These are phyloP conservation scores for Drosophila nigricruria DNA, from an alignment of 2,888 invertebrate species.

Conservation along the genomic window DNA sequence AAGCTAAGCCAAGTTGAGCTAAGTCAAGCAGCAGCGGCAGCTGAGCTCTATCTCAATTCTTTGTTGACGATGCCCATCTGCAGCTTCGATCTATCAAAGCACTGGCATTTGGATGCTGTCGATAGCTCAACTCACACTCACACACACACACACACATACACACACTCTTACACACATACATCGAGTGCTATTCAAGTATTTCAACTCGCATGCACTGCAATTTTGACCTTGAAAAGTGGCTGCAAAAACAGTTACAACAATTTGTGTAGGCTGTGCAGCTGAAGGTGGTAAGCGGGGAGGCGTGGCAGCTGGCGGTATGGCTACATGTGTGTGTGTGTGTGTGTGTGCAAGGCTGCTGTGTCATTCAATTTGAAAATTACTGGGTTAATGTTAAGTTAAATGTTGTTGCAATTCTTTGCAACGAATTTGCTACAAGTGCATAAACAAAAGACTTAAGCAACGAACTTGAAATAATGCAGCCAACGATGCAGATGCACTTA, in stretches of 20 bases:
- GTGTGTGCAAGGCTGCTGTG: slow-evolving; percentile 61
- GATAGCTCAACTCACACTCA: slow-evolving; percentile 40
- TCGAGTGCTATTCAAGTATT: slow-evolving; percentile 44
- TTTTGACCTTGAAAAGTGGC: slow-evolving; percentile 67
- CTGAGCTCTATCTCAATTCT: slow-evolving; percentile 39
- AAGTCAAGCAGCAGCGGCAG: slow-evolving; percentile 27
- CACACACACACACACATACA: slow-evolving; percentile 15
- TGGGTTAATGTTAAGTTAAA: slow-evolving; percentile 64
- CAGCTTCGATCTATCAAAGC: slow-evolving; percentile 46
- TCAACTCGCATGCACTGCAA: slow-evolving; percentile 49
- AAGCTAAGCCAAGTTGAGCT: slow-evolving; percentile 56
- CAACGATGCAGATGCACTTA: background rate
- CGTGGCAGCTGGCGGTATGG: background rate
- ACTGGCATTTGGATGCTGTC: slow-evolving; percentile 59
- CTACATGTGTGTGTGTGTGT: slow-evolving; percentile 8
- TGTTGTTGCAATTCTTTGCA: slow-evolving; percentile 31
- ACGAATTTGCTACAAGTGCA: background rate
- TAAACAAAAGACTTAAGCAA: slow-evolving; percentile 56
- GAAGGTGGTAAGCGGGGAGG: background rate
- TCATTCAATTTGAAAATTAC: slow-evolving; percentile 62
- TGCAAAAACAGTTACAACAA: slow-evolving; percentile 45
- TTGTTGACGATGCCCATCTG: slow-evolving; percentile 43
- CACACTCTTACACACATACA: background rate
- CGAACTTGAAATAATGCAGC: slow-evolving; percentile 44
- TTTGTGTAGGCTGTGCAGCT: slow-evolving; percentile 45